Evolutionary conservation across 2,113 vertebrate species (phyloP).

Genomic region (Narcine bancroftii): DNA sequence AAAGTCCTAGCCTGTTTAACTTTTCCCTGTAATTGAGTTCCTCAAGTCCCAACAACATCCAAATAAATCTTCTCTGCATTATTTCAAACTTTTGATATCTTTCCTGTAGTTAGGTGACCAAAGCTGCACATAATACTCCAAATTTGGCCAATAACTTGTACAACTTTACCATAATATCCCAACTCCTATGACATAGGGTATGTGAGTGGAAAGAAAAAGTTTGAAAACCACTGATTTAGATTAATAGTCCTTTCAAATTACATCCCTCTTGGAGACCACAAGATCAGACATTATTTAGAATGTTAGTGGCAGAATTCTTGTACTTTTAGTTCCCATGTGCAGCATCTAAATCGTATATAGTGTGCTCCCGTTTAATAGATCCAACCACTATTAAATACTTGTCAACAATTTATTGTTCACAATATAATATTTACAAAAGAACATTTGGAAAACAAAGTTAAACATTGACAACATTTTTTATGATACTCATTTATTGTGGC

Average conservation of each 20-base stretch:
- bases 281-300: neutral
- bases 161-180: no score
- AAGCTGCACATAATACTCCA: no score
- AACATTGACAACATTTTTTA: neutral
- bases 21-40: no score
- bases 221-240: no score
- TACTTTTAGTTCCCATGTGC: neutral
- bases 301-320: neutral
- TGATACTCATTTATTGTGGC: neutral
- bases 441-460: neutral
- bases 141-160: no score
- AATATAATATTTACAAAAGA: neutral
- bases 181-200: no score
- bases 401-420: neutral
- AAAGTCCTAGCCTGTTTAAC: no score
- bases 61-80: no score
- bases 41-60: no score
- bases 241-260: conserved; percentile 6
- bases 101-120: no score
- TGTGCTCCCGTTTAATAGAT: neutral
- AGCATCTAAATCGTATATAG: neutral
- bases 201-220: no score
- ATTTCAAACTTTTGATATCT: no score
- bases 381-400: neutral
- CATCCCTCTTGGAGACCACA: neutral